A percentile compares a stretch with the other conserved stretches of the same genome.
These are phyloP conservation scores for Meriones psammophilus DNA, from an alignment of 2,797 vertebrate species.

Conservation along the genomic window DNA sequence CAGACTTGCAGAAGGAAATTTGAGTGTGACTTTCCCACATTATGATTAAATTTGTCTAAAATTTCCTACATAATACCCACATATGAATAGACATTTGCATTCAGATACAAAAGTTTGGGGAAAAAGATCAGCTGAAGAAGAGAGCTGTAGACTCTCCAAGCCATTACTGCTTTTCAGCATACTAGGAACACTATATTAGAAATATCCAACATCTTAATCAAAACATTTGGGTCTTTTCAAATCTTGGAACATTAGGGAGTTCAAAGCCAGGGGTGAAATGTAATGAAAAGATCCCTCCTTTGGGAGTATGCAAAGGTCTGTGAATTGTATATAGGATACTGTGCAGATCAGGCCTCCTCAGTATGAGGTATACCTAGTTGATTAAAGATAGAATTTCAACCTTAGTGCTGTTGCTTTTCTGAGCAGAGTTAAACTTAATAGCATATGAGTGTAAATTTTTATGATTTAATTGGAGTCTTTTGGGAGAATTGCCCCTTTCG, in stretches of 20 bases:
- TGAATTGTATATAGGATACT: constrained; percentile 61
- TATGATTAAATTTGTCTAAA: constrained; percentile 57
- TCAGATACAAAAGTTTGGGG: constrained; percentile 31
- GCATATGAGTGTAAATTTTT: constrained; percentile 78
- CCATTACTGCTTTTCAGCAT: constrained; percentile 54
- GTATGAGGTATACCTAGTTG: neutral
- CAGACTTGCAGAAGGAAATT: constrained; percentile 44
- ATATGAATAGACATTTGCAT: constrained; percentile 46
- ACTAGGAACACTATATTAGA: constrained; percentile 26
- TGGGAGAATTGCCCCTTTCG: constrained; percentile 59
- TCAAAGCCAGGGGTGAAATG: constrained; percentile 44
- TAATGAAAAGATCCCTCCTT: constrained; percentile 35
- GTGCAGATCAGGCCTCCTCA: constrained; percentile 32
- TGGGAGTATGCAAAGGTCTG: constrained; percentile 18
- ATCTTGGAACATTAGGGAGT: constrained; percentile 64
- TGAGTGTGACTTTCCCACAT: neutral
- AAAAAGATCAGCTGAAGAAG: constrained; percentile 50
- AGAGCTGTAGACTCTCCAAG: constrained; percentile 32
- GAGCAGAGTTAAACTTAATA: constrained; percentile 78
- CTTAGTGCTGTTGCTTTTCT: constrained; percentile 79
- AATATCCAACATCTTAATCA: constrained; percentile 59
- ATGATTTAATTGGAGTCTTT: constrained; percentile 85
- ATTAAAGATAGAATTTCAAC: constrained; percentile 84
- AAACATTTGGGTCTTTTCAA: constrained; percentile 68
- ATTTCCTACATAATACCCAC: constrained; percentile 40